These are phyloP conservation scores for Acanthiza pusilla DNA, from an alignment of 2,797 vertebrate genomes.

Conservation along the genomic window DNA sequence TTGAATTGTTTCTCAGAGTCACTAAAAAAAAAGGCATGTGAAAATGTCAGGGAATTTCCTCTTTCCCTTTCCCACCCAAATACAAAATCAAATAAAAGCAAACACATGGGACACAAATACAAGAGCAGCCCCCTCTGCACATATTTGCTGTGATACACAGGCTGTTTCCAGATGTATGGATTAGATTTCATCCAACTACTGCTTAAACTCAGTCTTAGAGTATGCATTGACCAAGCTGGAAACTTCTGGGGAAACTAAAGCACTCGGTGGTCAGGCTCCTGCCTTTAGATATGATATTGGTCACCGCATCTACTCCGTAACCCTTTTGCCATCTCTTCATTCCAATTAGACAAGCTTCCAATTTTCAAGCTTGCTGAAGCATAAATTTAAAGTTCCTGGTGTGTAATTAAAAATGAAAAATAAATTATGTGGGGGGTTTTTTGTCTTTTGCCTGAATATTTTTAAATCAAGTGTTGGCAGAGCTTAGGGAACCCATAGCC, in stretches of 20 bases:
- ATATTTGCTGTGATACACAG: not conserved
- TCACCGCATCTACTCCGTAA: not conserved
- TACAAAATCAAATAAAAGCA: slow-evolving; percentile 61
- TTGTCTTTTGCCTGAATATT: not conserved
- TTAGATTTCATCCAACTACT: slow-evolving; percentile 27
- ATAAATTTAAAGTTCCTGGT: not conserved
- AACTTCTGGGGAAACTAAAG: not conserved
- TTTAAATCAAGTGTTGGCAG: not conserved
- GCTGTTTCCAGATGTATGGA: slow-evolving; percentile 48
- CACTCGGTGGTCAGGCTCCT: not conserved
- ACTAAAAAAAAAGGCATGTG: slow-evolving; percentile 42
- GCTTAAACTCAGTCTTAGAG: not conserved
- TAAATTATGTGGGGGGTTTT: not conserved
- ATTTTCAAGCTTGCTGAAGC: not conserved
- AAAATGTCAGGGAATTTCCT: slow-evolving; percentile 59
- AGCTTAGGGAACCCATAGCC: not conserved
- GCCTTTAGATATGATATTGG: not conserved
- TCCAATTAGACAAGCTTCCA: not conserved
- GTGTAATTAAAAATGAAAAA: not conserved
- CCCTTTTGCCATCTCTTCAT: not conserved
- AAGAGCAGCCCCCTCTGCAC: not conserved
- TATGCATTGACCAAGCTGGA: not conserved
- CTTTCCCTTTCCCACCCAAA: slow-evolving; percentile 55
- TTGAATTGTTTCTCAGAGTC: slow-evolving; percentile 41
- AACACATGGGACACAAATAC: slow-evolving; percentile 51